Evolutionary conservation across 1,140 invertebrate species (phyloP), one percentile per base, ranked within the genome.

Genomic region (Helicoverpa armigera): DNA sequence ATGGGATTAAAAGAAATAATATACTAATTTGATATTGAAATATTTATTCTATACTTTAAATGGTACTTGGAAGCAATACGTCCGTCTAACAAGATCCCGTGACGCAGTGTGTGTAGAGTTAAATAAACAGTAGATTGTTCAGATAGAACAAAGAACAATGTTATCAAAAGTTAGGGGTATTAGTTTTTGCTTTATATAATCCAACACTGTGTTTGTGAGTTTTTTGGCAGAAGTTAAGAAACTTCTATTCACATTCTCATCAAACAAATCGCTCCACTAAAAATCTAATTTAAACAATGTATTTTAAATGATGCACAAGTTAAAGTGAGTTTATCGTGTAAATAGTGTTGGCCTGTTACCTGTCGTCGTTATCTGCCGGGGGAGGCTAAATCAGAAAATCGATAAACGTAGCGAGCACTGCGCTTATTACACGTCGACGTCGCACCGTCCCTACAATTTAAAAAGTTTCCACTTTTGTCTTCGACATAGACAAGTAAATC

Each of bases 331-430:
- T 7, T 73, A 73, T 48, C 50, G 56, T 50, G 35, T 63, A 76
- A 84, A 81, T 79, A 79, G 76, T 81, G 74, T 81, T 89, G 85
- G 86, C 85, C 88, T 87, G 87, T 88, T 87, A 88, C 86, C 86
- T 85, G 86, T 78, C 87, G 67, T 79, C 83, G 90, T 93, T 94
- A 93, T 94, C 92, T 90, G 87, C 83, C 84, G 86, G 89, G 92
- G 90, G 91, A 90, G 86, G 90, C 83, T 93, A 92, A 93, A 94
- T 94, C 91, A 92, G 89, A 91, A 92, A 94, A 94, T 94, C 93
- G 88, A 94, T 94, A 94, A 91, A 91, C 82, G 79, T 72, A 86
- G 85, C 86, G 85, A 88, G 70, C 85, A 81, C 70, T 29, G 74
- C 85, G 85, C 85, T 90, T 88, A 83, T 87, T 86, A 85, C 85